phyloP scores from a whole-genome alignment of 2,113 vertebrate genomes.

The Carlito syrichta region DNA sequence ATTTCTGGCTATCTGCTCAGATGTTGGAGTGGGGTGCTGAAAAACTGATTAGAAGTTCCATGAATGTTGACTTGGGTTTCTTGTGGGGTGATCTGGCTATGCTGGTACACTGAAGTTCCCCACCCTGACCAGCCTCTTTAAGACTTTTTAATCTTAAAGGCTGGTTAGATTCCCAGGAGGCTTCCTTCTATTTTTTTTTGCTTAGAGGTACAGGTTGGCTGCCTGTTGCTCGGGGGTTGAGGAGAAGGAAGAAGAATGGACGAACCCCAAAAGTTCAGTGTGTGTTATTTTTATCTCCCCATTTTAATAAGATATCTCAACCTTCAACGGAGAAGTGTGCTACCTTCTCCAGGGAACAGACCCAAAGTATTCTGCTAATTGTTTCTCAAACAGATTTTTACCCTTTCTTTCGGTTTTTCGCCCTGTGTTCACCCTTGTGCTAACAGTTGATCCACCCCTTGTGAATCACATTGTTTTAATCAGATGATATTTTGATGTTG shows the following conservation, averaged over 20 bases:
- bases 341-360: background rate
- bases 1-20: background rate
- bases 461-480: background rate
- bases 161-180: background rate
- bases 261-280: background rate
- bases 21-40: no score
- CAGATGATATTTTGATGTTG: background rate
- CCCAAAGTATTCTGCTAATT: background rate
- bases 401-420: background rate
- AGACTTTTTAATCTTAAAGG: no score
- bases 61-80: background rate
- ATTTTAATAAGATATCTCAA: rapidly evolving
- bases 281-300: background rate
- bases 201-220: background rate
- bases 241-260: no score
- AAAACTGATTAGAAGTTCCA: background rate
- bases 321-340: background rate
- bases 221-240: background rate
- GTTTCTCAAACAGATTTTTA: background rate
- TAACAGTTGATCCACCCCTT: background rate
- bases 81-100: background rate
- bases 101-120: background rate
- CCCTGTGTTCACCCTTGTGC: background rate
- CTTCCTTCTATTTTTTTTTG: rapidly evolving
- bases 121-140: background rate